Conservation (phyloP, 2,797 vertebrate genomes). For the Euthynnus affinis region DNA sequence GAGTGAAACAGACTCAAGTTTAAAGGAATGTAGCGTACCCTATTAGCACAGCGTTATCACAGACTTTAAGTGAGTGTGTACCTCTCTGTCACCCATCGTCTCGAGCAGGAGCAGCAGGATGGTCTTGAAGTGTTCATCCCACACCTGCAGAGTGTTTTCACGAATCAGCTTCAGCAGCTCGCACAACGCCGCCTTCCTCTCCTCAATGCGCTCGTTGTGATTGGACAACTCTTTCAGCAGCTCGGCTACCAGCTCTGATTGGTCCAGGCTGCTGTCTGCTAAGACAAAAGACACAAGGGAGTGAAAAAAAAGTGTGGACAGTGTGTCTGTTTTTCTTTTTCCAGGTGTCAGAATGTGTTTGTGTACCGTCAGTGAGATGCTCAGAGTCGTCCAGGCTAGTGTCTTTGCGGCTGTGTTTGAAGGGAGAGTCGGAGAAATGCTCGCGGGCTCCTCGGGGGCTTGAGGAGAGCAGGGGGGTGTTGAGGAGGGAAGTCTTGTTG, state of each 20-base stretch:
- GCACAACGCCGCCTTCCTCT: constrained; percentile 93
- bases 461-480: constrained; percentile 92
- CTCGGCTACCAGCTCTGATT: constrained; percentile 95
- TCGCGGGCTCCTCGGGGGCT: constrained; percentile 91
- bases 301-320: background rate
- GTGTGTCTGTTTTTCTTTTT: background rate
- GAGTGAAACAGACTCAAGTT: constrained; percentile 18
- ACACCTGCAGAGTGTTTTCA: constrained; percentile 95
- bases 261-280: constrained; percentile 92
- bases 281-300: background rate
- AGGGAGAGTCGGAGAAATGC: constrained; percentile 91
- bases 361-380: constrained; percentile 92
- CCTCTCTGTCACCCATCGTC: constrained; percentile 97
- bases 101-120: constrained; percentile 95
- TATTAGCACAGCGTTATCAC: background rate
- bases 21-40: background rate
- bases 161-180: constrained; percentile 95
- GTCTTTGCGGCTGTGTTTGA: constrained; percentile 94
- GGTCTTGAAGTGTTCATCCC: constrained; percentile 99
- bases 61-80: constrained; percentile 45
- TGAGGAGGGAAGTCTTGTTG: constrained; percentile 95
- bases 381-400: constrained; percentile 93
- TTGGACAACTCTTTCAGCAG: constrained; percentile 96
- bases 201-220: constrained; percentile 96
- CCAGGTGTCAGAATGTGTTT: background rate